These are phyloP conservation scores for Graptemys geographica DNA, from an alignment of 2,797 vertebrate species.

Conservation along the genomic window DNA sequence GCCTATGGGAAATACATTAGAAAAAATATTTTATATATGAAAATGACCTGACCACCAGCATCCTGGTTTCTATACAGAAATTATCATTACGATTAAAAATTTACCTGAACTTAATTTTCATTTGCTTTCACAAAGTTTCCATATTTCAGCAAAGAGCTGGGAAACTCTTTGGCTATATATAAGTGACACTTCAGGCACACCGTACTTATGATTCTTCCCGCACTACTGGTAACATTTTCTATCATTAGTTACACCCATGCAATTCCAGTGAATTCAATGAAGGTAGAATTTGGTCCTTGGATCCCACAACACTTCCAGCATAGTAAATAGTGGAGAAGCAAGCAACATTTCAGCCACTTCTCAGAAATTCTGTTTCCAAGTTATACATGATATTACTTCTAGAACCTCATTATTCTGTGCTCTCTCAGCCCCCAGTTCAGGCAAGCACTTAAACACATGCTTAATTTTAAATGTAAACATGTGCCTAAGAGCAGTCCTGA, in stretches of 20 bases:
- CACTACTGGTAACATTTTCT: not conserved
- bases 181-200: not conserved
- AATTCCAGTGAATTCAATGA: not conserved
- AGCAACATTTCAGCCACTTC: not conserved
- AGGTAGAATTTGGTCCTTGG: not conserved
- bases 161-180: not conserved
- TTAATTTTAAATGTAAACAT: not conserved
- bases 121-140: not conserved
- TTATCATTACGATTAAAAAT: constrained; percentile 39
- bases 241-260: not conserved
- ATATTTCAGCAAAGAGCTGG: constrained; percentile 10
- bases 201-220: not conserved
- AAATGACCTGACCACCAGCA: not conserved
- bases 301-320: not conserved
- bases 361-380: not conserved
- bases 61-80: not conserved
- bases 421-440: not conserved
- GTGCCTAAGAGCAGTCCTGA: not conserved
- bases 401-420: not conserved
- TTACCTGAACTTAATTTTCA: not conserved
- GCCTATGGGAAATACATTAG: not conserved
- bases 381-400: not conserved
- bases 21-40: not conserved
- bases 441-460: not conserved
- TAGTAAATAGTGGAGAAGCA: not conserved